Conservation (phyloP, 2,113 vertebrate genomes). For the Hemiscyllium ocellatum region DNA sequence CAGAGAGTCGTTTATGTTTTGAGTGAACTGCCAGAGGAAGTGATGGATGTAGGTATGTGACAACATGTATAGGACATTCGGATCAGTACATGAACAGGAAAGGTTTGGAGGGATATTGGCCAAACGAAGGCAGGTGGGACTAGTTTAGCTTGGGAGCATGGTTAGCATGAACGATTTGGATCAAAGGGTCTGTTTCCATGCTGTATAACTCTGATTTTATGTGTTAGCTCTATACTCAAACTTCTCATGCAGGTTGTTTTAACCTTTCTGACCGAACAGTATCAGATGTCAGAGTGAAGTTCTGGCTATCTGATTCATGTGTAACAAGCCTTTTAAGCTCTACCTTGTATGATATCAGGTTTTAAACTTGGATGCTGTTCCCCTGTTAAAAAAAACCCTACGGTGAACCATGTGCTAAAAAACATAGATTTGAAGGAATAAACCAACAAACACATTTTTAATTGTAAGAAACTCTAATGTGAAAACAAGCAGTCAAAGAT, state of each 20-base stretch:
- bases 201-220: not conserved
- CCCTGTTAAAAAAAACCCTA: not conserved
- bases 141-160: too few relatives aligned
- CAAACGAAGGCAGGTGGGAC: too few relatives aligned
- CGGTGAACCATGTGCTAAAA: not conserved
- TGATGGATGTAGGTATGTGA: too few relatives aligned
- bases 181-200: too few relatives aligned
- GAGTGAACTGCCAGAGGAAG: too few relatives aligned
- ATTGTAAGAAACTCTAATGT: not conserved
- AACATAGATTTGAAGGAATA: not conserved
- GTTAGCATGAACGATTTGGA: too few relatives aligned
- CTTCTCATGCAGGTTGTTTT: not conserved
- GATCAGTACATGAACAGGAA: too few relatives aligned
- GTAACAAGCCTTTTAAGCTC: not conserved
- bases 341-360: not conserved
- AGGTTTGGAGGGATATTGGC: too few relatives aligned
- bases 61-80: too few relatives aligned
- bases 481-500: not conserved
- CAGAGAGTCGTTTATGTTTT: too few relatives aligned
- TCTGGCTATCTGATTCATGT: not conserved
- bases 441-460: not conserved
- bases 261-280: not conserved
- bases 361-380: not conserved
- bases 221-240: not conserved
- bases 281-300: not conserved